Evolutionary conservation across 1,140 invertebrate genomes (phyloP), one percentile per base, ranked within the genome.

Genomic region (Lepidotrigona ventralis): DNA sequence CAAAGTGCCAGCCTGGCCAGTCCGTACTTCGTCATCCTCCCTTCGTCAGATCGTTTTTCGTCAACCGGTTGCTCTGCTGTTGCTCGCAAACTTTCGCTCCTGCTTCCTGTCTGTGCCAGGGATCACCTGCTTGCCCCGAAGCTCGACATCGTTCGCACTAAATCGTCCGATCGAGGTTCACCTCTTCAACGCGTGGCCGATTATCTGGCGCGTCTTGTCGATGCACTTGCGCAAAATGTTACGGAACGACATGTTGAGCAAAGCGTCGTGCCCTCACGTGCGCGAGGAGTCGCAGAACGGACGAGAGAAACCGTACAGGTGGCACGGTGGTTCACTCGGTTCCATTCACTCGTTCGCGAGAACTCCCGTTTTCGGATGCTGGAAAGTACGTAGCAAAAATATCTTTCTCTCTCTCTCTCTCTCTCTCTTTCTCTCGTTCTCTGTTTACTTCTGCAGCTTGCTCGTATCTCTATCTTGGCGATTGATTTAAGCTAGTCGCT

Each of bases 1-100:
- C 93, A 94, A 77, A 94, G 79, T 23, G 92, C 91, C 69, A 93
- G 78, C 68, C 93, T 91, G 53, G 93, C 92, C 72, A 94, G 91
- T 63, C 93, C 92, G 91, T 94, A 94, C 84, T 92, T 94, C 60
- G 93, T 94, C 93, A 94, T 94, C 58, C 60, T 79, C 51, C 63
- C 75, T 46, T n/a, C 68, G 15, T n/a, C 60, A 53, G 29, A 21
- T 8, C 66, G 39, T 8, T 8, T 46, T n/a, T 66, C 46, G 15
- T 19, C 26, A 5, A 29, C 53, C 53, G 11, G 39, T 46, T 46
- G 39, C 39, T 46, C 39, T 8, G 39, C 39, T 1, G 29, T 29
- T 26, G 21, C 9, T 23, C 68, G 19, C 60, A 82, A 58, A 29
- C 53, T 64, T 80, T 54, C 60, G 12, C 29, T 33, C 33, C 56